phyloP scores from a whole-genome alignment of 2,113 vertebrate species.

The Lycocorax pyrrhopterus region DNA sequence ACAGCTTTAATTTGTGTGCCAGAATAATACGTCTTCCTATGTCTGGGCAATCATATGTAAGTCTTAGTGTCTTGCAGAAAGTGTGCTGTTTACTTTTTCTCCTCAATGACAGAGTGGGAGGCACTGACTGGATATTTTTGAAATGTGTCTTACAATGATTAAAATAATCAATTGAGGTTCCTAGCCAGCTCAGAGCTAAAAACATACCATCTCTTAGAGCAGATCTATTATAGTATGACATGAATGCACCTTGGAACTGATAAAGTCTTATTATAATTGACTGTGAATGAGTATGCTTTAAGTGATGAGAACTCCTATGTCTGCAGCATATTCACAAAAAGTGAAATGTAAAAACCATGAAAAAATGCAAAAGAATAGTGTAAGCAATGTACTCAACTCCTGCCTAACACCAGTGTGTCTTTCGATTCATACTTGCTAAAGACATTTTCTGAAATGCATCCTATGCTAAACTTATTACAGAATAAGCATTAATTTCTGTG shows the following conservation, averaged over 20 bases:
- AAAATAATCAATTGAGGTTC: background rate
- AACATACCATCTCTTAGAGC: background rate
- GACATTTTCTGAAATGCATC: background rate
- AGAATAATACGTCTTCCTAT: background rate
- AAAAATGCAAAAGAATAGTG: background rate
- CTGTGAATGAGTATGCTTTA: background rate
- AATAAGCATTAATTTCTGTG: background rate
- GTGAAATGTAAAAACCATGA: background rate
- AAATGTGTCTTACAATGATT: background rate
- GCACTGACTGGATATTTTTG: background rate
- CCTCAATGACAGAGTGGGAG: background rate
- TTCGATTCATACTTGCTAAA: background rate
- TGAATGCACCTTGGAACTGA: background rate
- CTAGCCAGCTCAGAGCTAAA: background rate
- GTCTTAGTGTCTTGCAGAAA: background rate
- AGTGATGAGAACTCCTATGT: background rate
- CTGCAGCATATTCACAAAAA: background rate
- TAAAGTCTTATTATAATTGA: background rate
- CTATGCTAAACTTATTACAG: background rate
- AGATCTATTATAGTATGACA: background rate
- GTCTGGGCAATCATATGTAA: background rate
- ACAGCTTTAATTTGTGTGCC: background rate
- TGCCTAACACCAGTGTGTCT: background rate
- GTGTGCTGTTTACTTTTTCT: background rate
- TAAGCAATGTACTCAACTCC: background rate